phyloP scores from a whole-genome alignment of 1,140 invertebrate genomes.

The Meloidogyne floridensis region DNA sequence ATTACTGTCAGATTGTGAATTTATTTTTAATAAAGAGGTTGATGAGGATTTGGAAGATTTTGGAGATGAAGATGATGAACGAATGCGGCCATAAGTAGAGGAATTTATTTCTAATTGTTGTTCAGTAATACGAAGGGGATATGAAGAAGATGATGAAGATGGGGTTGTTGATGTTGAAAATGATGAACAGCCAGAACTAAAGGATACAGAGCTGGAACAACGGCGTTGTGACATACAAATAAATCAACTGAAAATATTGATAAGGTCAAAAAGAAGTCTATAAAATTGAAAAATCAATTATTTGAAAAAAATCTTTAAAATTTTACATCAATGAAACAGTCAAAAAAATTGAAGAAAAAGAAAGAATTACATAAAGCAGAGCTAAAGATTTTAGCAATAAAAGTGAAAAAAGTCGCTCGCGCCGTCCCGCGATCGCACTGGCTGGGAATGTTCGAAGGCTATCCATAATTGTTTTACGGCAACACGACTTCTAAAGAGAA shows the following conservation, averaged over 20 bases:
- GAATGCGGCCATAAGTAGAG: not conserved
- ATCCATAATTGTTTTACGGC: not conserved
- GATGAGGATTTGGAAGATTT: not conserved
- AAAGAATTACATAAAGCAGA: not conserved
- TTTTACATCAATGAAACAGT: too few relatives aligned
- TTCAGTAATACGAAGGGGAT: not conserved
- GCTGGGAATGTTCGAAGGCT: not conserved
- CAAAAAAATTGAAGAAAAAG: too few relatives aligned
- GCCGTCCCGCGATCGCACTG: not conserved
- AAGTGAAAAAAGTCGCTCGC: not conserved
- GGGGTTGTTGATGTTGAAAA: not conserved
- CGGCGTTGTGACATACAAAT: not conserved
- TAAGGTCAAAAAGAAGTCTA: too few relatives aligned
- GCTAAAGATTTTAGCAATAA: not conserved
- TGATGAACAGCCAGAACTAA: not conserved
- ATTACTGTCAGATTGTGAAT: constrained; percentile 1
- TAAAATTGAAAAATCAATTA: too few relatives aligned
- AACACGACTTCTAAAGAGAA: not conserved
- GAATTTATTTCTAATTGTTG: not conserved
- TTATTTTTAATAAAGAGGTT: not conserved
- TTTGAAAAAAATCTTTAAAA: too few relatives aligned
- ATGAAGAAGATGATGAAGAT: not conserved
- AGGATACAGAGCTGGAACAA: not conserved
- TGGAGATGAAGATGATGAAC: constrained; percentile 16
- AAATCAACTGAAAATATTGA: not conserved